Conservation (phyloP, 2,888 invertebrate species). For the Cheilosia vulpina region DNA sequence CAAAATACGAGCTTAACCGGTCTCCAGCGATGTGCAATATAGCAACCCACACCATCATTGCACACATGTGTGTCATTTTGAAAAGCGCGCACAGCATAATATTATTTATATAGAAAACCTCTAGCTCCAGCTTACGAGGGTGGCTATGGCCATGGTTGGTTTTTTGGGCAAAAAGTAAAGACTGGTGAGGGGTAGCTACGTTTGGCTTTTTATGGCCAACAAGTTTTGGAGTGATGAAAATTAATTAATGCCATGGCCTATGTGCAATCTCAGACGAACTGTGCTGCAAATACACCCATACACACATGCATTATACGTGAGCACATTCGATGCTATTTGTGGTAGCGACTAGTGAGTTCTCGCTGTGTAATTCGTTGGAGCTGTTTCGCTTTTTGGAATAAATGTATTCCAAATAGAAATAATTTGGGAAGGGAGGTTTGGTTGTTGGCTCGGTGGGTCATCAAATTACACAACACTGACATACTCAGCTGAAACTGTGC, state of each 20-base stretch:
- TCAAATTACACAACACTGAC: conserved; percentile 1
- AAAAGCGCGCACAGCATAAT: conserved; percentile 71
- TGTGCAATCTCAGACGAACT: conserved; percentile 61
- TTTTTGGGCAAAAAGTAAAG: too few relatives aligned
- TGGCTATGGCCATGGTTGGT: neutral
- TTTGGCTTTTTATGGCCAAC: conserved; percentile 74
- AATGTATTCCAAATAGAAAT: conserved; percentile 45
- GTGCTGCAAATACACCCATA: conserved; percentile 3
- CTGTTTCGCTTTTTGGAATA: conserved; percentile 54
- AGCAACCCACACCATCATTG: conserved; percentile 10
- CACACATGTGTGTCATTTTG: conserved; percentile 62
- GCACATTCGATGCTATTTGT: conserved; percentile 43
- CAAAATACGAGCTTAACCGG: conserved; percentile 64
- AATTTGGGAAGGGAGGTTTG: neutral
- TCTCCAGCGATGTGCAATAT: conserved; percentile 42
- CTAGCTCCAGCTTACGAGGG: neutral
- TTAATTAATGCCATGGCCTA: conserved; percentile 72
- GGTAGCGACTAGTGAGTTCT: conserved; percentile 29
- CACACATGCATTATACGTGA: neutral
- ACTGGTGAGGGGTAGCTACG: conserved; percentile 36
- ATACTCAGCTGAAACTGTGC: neutral
- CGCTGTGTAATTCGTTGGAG: conserved; percentile 50
- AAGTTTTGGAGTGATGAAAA: conserved; percentile 73
- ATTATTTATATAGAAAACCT: conserved; percentile 56
- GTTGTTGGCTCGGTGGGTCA: conserved; percentile 7